Base-by-base conservation (phyloP, 2,888 invertebrate genomes). In the Chaetogeoica ovagalla region DNA sequence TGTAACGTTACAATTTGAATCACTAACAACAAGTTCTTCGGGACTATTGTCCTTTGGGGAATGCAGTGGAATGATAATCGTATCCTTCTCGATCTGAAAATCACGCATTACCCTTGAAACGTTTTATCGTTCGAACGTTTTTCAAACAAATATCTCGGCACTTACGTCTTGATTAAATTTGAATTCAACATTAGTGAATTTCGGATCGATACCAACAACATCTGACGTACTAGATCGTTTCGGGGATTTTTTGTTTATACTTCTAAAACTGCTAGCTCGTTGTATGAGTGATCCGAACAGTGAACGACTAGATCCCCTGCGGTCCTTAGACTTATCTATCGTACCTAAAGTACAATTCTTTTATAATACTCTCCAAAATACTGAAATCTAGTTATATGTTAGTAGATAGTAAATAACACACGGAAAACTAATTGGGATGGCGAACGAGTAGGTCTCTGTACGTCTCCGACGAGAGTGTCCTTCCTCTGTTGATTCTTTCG, bases 31-130 rank as follows among this genome's bases (percentile, higher is more conserved):
- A n/a, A 68, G 57, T 59, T 81, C 74, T 23, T 73, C 74, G 6
- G 48, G 23, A 48, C 73, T 81, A 59, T 66, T 81, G 48, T 82
- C 82, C 77, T 84, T 83, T 15, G 84, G 84, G n/a, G 92, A 92
- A 83, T 91, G 92, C 81, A 93, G 85, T 0, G 93, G 93, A 84
- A 93, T 93, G 83, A 92, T 90, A 76, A 93, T 91, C 77, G 90
- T 88, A 70, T 88, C 88, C n/a, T 82, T 82, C 59, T 81, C 82
- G n/a, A 82, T 82, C 66, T 72, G 81, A 75, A 81, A 82, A 37
- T 71, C 73, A 82, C 83, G n/a, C n/a, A 52, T 15, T 30, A 30
- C 62, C 15, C 48, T 23, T 39, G 82, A 57, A 82, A 82, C 5
- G 37, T 59, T 70, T 59, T 70, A 69, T n/a, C 71, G n/a, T 71